Evolutionary conservation across 2,888 invertebrate species (phyloP), one percentile per base, ranked within the genome.

Genomic region (Protophormia terraenovae): DNA sequence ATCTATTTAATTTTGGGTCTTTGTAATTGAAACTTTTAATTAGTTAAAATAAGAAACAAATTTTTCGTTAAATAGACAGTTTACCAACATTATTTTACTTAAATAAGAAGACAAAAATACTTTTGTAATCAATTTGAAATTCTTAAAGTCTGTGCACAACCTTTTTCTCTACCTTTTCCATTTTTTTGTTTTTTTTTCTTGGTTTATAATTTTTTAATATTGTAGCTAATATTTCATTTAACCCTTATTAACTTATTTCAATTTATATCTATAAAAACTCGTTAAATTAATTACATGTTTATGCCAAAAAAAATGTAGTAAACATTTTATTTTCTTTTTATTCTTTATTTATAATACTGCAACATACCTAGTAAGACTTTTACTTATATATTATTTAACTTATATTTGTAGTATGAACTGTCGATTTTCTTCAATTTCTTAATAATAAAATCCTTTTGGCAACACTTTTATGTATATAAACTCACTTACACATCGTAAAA

Each of bases 361-460:
- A 24, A 16, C n/a, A 45, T 16, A n/a, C n/a, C n/a, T n/a, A n/a
- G n/a, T n/a, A n/a, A 27, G 24, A 55, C 29, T 8, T 3, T 7
- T 24, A 62, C 22, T 27, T 22, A 62, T 71, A 38, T 24, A n/a
- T 24, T 27, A 41, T 71, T 19, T 27, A 41, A 38, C 29, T 47
- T 32, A 47, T 0, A 19, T 7, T 14, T 14, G 3, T 35, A n/a
- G 35, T 53, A 60, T 41, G 53, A 64, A 71, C 62, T 64, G 64
- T 55, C 64, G 64, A 79, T 79, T 55, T 64, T 71, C 55, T 73
- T 41, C 22, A 67, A 69, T 32, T 73, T 60, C 64, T 73, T 41
- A 62, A 55, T 53, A 62, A 62, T 73, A 24, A 78, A 83, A 78
- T 71, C 29, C n/a, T 80, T 62, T 75, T 84, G 79, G 80, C 64